phyloP scores from a whole-genome alignment of 2,888 invertebrate genomes.

The Noctua pronuba region DNA sequence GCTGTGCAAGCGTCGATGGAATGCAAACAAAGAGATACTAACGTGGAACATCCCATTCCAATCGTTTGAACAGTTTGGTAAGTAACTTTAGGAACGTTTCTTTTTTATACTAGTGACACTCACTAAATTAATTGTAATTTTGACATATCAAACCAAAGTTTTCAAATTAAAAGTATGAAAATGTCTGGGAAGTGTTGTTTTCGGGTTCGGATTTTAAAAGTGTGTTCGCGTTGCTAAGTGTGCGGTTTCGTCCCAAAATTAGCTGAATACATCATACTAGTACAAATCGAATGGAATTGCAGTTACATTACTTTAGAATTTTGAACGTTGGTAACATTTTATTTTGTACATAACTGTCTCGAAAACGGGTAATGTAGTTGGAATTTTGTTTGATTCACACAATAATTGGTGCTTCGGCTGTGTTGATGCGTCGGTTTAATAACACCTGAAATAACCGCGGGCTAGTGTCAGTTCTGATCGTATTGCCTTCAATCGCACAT shows the following conservation, averaged over 20 bases:
- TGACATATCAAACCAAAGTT: slow-evolving; percentile 65
- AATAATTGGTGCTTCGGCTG: slow-evolving; percentile 72
- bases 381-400: slow-evolving; percentile 72
- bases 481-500: slow-evolving; percentile 1
- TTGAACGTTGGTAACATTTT: slow-evolving; percentile 76
- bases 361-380: slow-evolving; percentile 75
- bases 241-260: slow-evolving; percentile 73
- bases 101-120: slow-evolving; percentile 56
- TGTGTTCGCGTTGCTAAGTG: slow-evolving; percentile 65
- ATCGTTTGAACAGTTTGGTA: slow-evolving; percentile 53
- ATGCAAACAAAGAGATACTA: slow-evolving; percentile 46
- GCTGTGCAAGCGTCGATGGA: slow-evolving; percentile 46
- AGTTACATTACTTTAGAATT: slow-evolving; percentile 72
- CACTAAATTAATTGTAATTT: slow-evolving; percentile 60
- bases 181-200: slow-evolving; percentile 17
- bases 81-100: slow-evolving; percentile 46
- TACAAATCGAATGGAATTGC: slow-evolving; percentile 76
- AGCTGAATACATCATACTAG: slow-evolving; percentile 75
- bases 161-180: slow-evolving; percentile 53
- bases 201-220: slow-evolving; percentile 45
- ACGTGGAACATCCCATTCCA: slow-evolving; percentile 43
- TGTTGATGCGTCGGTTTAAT: slow-evolving; percentile 70
- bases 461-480: neutral
- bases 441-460: neutral
- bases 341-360: slow-evolving; percentile 83